phyloP scores from a whole-genome alignment of 2,113 vertebrate species.

The Ameiurus melas region DNA sequence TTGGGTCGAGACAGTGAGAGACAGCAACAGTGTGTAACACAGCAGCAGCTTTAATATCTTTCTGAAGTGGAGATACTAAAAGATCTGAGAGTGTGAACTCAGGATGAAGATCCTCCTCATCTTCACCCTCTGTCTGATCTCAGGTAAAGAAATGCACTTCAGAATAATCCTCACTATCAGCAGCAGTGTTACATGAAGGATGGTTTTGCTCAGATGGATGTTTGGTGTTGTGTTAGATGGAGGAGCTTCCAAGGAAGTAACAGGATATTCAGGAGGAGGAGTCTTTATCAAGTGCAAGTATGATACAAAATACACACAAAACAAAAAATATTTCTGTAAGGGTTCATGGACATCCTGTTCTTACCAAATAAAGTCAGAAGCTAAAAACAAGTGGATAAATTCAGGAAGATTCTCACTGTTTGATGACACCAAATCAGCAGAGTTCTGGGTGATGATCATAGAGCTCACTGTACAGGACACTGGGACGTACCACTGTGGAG shows the following conservation, averaged over 20 bases:
- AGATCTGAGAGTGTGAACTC: not conserved
- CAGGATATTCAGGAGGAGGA: constrained; percentile 9
- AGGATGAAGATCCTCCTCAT: constrained; percentile 5
- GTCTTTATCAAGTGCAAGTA: not conserved
- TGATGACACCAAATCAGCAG: constrained; percentile 3
- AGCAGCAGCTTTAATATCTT: no score
- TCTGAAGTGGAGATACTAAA: no score
- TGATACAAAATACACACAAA: not conserved
- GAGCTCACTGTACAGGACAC: constrained; percentile 2
- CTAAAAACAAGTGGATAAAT: not conserved
- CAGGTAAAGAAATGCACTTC: constrained; percentile 52
- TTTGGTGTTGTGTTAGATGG: not conserved
- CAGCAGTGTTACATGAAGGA: not conserved
- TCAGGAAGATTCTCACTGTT: constrained; percentile 11
- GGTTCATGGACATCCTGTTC: no score
- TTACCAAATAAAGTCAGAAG: no score
- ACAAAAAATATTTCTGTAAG: not conserved
- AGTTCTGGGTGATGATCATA: not conserved
- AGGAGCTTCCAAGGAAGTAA: not conserved
- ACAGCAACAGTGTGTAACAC: not conserved
- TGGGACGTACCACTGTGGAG: not conserved
- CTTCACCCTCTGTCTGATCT: constrained; percentile 14
- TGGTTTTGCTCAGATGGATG: not conserved
- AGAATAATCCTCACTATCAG: not conserved
- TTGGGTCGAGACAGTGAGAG: not conserved